phyloP scores from a whole-genome alignment of 1,140 invertebrate species.

The Aphis gossypii region DNA sequence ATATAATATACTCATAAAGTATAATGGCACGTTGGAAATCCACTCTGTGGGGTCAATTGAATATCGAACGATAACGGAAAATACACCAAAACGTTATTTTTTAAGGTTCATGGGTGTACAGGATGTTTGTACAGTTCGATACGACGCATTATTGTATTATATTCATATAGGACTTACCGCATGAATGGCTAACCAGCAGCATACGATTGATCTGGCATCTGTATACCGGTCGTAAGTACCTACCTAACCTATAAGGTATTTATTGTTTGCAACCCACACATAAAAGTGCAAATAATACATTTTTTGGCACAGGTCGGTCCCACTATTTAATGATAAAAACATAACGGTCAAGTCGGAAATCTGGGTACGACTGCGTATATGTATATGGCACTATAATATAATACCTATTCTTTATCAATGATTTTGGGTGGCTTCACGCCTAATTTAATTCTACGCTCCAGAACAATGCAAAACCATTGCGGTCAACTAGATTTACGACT shows the following conservation, averaged over 20 bases:
- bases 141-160: not conserved
- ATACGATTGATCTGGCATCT: too few species aligned
- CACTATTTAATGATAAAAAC: not conserved
- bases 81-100: not conserved
- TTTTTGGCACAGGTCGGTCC: not conserved
- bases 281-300: not conserved
- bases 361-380: not conserved
- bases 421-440: not conserved
- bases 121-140: not conserved
- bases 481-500: constrained; percentile 7
- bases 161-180: not conserved
- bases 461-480: not conserved
- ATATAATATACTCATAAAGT: not conserved
- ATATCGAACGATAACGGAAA: not conserved
- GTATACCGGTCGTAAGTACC: too few species aligned
- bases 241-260: not conserved
- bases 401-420: not conserved
- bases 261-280: not conserved
- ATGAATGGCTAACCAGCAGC: not conserved
- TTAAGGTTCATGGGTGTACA: not conserved
- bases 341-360: not conserved
- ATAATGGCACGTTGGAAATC: not conserved
- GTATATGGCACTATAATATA: not conserved
- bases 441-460: not conserved
- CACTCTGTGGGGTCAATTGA: not conserved